These are phyloP conservation scores for Microctenopoma lineatum DNA, from an alignment of 2,797 vertebrate species.

Conservation along the genomic window DNA sequence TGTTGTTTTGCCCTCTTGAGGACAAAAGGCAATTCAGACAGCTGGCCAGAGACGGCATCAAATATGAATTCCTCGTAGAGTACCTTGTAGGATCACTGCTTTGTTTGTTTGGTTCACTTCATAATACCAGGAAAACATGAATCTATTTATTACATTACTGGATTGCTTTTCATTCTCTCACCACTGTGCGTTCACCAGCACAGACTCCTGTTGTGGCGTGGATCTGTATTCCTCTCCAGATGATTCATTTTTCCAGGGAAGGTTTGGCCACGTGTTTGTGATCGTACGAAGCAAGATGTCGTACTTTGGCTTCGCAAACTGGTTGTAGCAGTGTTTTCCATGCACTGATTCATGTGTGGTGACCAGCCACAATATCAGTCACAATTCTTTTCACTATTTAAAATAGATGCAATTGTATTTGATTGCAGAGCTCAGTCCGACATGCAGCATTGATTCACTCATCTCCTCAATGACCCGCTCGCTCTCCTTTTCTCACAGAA, in stretches of 20 bases:
- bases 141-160: neutral
- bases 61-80: neutral
- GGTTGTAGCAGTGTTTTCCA: too few relatives aligned
- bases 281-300: neutral
- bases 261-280: neutral
- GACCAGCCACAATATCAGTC: too few relatives aligned
- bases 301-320: neutral
- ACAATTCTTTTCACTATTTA: too few relatives aligned
- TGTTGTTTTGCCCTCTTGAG: neutral
- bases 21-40: neutral
- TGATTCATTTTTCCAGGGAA: neutral
- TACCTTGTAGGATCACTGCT: neutral
- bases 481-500: too few relatives aligned
- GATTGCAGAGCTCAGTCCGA: too few relatives aligned
- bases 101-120: neutral
- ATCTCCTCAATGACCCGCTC: too few relatives aligned
- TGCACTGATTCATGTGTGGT: too few relatives aligned
- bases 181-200: neutral
- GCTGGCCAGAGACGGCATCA: neutral
- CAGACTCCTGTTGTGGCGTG: neutral
- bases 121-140: too few relatives aligned
- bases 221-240: neutral
- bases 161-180: too few relatives aligned
- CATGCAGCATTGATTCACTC: too few relatives aligned
- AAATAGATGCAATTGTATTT: too few relatives aligned